Conservation (phyloP, 1,140 invertebrate genomes). For the Drosophila kepulauana region DNA sequence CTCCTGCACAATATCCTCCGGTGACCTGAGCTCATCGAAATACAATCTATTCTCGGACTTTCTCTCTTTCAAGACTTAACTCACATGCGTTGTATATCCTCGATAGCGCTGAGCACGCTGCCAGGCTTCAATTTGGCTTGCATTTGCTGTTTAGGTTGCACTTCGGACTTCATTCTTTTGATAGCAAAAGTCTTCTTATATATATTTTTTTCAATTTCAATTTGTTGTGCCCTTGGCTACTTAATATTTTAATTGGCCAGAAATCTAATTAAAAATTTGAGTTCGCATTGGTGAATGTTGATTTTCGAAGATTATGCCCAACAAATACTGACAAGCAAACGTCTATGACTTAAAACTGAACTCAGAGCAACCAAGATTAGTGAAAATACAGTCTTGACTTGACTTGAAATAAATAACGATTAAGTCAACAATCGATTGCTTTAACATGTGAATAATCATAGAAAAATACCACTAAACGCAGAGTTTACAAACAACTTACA, state of each 20-base stretch:
- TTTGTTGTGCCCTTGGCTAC: neutral
- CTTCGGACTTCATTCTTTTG: neutral
- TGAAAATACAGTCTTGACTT: no score
- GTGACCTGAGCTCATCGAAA: constrained; percentile 24
- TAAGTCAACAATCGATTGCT: no score
- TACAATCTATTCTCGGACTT: neutral
- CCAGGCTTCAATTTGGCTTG: constrained; percentile 17
- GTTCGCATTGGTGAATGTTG: constrained; percentile 6
- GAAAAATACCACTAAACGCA: no score
- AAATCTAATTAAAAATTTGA: constrained; percentile 15
- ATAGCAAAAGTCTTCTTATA: neutral
- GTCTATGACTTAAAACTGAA: constrained; percentile 1
- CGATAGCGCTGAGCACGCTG: constrained; percentile 38
- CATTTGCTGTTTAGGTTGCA: constrained; percentile 1
- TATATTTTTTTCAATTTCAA: neutral
- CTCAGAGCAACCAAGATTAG: constrained; percentile 2
- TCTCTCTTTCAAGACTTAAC: constrained; percentile 7
- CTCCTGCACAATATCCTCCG: constrained; percentile 51
- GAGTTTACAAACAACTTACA: no score
- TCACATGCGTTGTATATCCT: constrained; percentile 66
- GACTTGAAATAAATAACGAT: no score
- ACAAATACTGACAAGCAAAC: constrained; percentile 8
- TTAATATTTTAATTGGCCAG: neutral
- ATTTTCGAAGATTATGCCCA: constrained; percentile 18
- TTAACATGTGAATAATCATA: no score